Base-by-base conservation (phyloP, 2,113 vertebrate genomes). In the Crotalus viridis region DNA sequence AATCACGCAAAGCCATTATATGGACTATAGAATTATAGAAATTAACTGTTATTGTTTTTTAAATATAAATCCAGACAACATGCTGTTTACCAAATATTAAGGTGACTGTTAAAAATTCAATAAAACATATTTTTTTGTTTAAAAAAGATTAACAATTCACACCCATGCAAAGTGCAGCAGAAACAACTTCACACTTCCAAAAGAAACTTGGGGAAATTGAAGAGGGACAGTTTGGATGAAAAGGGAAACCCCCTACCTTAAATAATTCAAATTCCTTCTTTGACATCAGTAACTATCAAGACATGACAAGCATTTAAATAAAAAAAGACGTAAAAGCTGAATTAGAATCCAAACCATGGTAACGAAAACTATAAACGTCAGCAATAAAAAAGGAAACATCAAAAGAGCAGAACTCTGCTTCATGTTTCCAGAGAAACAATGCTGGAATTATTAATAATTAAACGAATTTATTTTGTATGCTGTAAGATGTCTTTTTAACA, bases 181-280 rank as follows among this genome's bases (percentile, higher is more conserved):
- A 96, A 89, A 81, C 22, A 56, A 88, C 93, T 92, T 95, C 95
- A 97, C 96, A 97, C 92, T 94, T 56, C 54, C 95, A 94, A 7
- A 39, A 24, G 13, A 52, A 88, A 56, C 9, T 91, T 57, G 93
- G 94, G 17, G 9, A 2, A 10, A 13, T 21, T 21, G 74, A 43
- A 81, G 3, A 81, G 15, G 15, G 33, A 81, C 15, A 21, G 74
- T 39, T 10, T 43, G 43, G 59, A 94, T 48, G 94, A 88, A 96
- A 91, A 24, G 90, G 74, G 94, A 64, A 85, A 81, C 19, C 19
- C 94, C 97, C 94, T 99, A 99, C 99, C 99, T 99, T 99, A 96
- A 99, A 99, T 97, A 99, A 98, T 97, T 99, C 99, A 99, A 99
- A 99, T 96, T 99, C 99, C 98, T 98, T 99, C 98, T 99, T 99